Evolutionary conservation across 2,888 invertebrate genomes (phyloP).

Genomic region (Himalopsyche tibetana): DNA sequence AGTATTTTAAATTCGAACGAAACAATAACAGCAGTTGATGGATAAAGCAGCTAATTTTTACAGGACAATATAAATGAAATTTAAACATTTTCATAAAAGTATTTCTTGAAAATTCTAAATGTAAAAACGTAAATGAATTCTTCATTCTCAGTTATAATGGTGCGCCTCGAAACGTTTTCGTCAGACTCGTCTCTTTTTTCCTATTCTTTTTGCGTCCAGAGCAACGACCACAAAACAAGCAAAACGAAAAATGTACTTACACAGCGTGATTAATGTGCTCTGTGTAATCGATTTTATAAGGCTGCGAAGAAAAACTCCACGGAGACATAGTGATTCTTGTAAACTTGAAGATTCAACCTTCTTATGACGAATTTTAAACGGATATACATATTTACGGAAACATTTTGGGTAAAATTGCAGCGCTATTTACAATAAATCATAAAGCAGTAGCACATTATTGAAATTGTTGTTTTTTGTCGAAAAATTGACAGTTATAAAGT

Average conservation of each 20-base stretch:
- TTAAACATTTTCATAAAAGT: no score
- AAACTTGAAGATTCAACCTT: neutral
- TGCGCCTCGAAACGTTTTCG: slow-evolving; percentile 9
- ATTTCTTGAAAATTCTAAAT: no score
- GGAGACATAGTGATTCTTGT: neutral
- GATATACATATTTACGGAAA: neutral
- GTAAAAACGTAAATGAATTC: no score
- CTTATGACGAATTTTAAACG: slow-evolving; percentile 20
- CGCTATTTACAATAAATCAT: neutral
- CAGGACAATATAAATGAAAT: no score
- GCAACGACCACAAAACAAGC: slow-evolving; percentile 34
- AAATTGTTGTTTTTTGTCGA: no score
- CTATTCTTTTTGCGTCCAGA: neutral
- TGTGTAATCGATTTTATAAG: slow-evolving; percentile 18
- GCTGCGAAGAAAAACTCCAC: slow-evolving; percentile 10
- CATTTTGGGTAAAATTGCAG: neutral
- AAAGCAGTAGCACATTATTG: neutral
- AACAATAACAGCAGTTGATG: no score
- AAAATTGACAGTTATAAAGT: no score
- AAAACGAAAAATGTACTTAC: slow-evolving; percentile 26
- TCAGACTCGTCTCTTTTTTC: neutral
- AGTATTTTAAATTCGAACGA: no score
- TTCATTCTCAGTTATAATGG: neutral
- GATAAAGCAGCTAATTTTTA: no score
- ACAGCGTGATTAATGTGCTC: slow-evolving; percentile 15